Conservation (phyloP, 2,888 invertebrate species). For the Apotomis capreana region DNA sequence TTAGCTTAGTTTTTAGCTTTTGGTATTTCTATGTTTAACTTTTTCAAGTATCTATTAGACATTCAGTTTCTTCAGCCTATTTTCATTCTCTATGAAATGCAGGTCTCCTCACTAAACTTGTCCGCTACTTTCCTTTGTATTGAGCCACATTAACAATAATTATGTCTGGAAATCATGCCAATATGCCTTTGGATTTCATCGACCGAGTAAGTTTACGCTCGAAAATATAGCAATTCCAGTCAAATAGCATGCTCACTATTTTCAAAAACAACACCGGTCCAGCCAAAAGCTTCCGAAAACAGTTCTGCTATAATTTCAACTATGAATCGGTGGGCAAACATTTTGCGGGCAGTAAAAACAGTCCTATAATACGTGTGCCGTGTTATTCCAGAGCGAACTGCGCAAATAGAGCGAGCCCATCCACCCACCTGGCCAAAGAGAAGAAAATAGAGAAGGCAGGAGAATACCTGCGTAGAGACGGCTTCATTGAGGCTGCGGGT, state of each 20-base stretch:
- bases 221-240: conserved; percentile 12
- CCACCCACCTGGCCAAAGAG: conserved; percentile 34
- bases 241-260: conserved; percentile 27
- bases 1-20: no score
- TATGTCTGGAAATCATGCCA: neutral
- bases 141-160: neutral
- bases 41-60: no score
- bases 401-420: conserved; percentile 38
- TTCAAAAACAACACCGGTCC: conserved; percentile 35
- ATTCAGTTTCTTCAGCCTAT: no score
- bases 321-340: conserved; percentile 39
- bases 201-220: conserved; percentile 2
- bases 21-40: no score
- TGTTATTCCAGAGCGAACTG: conserved; percentile 41
- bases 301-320: conserved; percentile 29
- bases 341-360: conserved; percentile 40
- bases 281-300: conserved; percentile 37
- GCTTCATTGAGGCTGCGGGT: conserved; percentile 6
- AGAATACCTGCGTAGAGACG: conserved; percentile 2
- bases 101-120: no score
- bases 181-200: conserved; percentile 1
- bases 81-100: no score
- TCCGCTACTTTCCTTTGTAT: no score
- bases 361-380: conserved; percentile 34
- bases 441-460: no score